phyloP scores from a whole-genome alignment of 2,888 invertebrate species.

The Phaedon cochleariae region DNA sequence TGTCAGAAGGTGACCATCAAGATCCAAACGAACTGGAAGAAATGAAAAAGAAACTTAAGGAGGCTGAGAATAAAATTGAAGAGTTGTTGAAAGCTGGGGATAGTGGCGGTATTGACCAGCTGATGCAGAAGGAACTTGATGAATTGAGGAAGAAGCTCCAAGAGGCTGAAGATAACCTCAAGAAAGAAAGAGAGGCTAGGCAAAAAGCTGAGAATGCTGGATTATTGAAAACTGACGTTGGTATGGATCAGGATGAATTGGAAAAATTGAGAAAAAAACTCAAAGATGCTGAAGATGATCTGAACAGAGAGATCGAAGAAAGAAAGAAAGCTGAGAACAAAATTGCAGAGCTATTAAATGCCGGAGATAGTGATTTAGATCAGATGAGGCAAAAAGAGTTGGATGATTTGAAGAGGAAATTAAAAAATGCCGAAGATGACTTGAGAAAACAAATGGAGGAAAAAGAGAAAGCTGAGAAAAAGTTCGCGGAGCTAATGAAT shows the following conservation, averaged over 20 bases:
- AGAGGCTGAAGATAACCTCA: not conserved
- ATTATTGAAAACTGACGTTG: not conserved
- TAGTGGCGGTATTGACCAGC: no score
- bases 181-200: not conserved
- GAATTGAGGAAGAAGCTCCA: slow-evolving; percentile 3
- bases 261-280: slow-evolving; percentile 15
- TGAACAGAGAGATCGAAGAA: slow-evolving; percentile 18
- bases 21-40: not conserved
- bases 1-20: slow-evolving; percentile 7
- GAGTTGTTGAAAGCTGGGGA: slow-evolving; percentile 12
- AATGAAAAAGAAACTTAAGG: not conserved
- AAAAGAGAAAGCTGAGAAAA: not conserved
- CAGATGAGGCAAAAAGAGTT: not conserved
- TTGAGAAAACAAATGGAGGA: slow-evolving; percentile 19
- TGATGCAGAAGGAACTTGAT: slow-evolving; percentile 3
- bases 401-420: slow-evolving; percentile 16
- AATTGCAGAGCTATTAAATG: slow-evolving; percentile 3
- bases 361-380: not conserved
- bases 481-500: slow-evolving; percentile 3
- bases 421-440: slow-evolving; percentile 14
- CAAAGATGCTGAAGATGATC: slow-evolving; percentile 14
- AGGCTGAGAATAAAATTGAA: slow-evolving; percentile 13
- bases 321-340: not conserved
- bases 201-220: not conserved
- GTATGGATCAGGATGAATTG: not conserved